A percentile compares a stretch with the other conserved stretches of the same genome.
Evolutionary conservation across 2,888 invertebrate genomes (phyloP).

Genomic region (Agriotes lineatus): DNA sequence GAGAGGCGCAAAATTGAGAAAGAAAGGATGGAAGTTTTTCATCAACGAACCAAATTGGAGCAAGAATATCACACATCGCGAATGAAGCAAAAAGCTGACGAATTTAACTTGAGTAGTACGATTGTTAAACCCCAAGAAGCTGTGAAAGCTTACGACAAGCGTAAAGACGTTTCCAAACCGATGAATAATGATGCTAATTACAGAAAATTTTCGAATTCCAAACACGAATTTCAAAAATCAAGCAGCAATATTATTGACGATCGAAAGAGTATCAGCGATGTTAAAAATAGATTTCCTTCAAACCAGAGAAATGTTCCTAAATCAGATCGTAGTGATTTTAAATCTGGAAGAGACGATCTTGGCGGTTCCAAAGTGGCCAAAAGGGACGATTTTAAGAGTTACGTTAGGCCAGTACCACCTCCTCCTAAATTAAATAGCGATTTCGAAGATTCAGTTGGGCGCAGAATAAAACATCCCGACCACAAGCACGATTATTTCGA

Average conservation of each 20-base stretch:
- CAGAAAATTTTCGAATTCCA: neutral
- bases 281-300: neutral
- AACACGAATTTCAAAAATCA: neutral
- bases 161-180: neutral
- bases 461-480: conserved; percentile 9
- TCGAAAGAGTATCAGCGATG: neutral
- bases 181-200: neutral
- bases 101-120: conserved; percentile 13
- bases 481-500: conserved; percentile 17
- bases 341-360: neutral
- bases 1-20: conserved; percentile 33
- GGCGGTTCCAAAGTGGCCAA: neutral
- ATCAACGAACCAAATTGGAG: conserved; percentile 16
- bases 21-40: conserved; percentile 30
- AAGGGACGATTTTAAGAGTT: neutral
- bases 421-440: conserved; percentile 28
- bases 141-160: neutral
- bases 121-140: conserved; percentile 5
- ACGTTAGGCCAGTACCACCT: conserved; percentile 10
- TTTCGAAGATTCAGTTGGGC: neutral
- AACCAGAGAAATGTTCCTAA: neutral
- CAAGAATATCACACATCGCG: conserved; percentile 11
- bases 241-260: neutral
- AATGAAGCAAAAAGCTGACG: conserved; percentile 1
- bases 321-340: neutral